Conservation (phyloP, 2,888 invertebrate genomes). For the Zeuzera pyrina region DNA sequence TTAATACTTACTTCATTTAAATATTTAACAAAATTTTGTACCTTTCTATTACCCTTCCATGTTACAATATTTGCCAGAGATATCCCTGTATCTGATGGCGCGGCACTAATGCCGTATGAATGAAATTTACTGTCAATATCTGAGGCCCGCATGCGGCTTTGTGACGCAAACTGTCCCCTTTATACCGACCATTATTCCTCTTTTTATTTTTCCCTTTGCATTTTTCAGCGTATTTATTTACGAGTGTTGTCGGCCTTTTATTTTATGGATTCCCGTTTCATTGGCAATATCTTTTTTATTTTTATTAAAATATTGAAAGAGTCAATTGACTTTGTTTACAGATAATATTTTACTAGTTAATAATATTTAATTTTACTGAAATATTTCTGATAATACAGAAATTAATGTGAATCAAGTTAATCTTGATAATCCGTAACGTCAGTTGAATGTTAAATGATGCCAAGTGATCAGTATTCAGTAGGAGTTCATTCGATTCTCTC, state of each 20-base stretch:
- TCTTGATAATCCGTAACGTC: constrained; percentile 55
- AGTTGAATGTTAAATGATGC: constrained; percentile 58
- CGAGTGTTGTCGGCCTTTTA: constrained; percentile 27
- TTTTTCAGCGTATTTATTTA: constrained; percentile 53
- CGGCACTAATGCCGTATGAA: constrained; percentile 72
- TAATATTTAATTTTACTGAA: no score
- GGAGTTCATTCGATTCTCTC: constrained; percentile 39
- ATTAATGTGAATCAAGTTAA: constrained; percentile 36
- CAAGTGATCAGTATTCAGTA: constrained; percentile 60
- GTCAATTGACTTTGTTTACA: no score
- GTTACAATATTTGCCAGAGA: constrained; percentile 23
- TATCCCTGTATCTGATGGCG: constrained; percentile 66
- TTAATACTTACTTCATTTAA: no score
- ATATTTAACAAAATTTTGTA: no score
- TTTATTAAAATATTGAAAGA: constrained; percentile 4
- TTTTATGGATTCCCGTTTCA: no score
- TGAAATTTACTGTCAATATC: constrained; percentile 75
- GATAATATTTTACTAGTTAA: no score
- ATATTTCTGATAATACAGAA: no score
- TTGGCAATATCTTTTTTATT: constrained; percentile 22
- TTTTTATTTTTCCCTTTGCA: constrained; percentile 50
- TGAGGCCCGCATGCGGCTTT: constrained; percentile 71
- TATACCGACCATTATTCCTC: constrained; percentile 56
- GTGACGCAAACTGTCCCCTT: constrained; percentile 68
- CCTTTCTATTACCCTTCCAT: no score